These are phyloP conservation scores for Stictocephala bisonia DNA, from an alignment of 2,888 invertebrate genomes.

Conservation along the genomic window DNA sequence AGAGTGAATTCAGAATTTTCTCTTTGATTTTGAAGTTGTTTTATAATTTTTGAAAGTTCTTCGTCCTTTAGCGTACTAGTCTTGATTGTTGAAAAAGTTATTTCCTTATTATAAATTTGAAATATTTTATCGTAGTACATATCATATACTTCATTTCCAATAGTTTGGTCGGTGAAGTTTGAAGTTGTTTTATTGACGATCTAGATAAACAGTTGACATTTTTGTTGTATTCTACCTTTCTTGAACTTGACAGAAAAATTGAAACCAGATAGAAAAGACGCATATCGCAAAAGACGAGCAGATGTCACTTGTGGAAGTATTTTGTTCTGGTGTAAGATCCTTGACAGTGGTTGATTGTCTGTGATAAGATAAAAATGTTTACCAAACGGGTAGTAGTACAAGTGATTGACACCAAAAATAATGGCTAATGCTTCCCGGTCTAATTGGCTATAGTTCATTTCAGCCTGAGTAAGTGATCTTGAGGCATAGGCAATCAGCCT, in stretches of 20 bases:
- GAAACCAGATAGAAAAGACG: slow-evolving; percentile 49
- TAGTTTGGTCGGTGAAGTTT: too few relatives aligned
- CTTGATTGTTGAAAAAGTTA: neutral
- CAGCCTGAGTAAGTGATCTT: slow-evolving; percentile 49
- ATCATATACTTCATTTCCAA: too few relatives aligned
- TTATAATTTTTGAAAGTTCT: neutral
- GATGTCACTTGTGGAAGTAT: slow-evolving; percentile 44
- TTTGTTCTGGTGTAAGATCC: slow-evolving; percentile 46
- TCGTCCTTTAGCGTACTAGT: slow-evolving; percentile 7
- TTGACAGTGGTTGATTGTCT: slow-evolving; percentile 47
- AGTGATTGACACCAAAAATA: slow-evolving; percentile 47
- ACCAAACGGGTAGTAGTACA: slow-evolving; percentile 47
- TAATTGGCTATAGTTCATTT: slow-evolving; percentile 50
- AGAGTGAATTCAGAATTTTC: slow-evolving; percentile 20
- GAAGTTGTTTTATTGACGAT: too few relatives aligned
- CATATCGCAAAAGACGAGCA: slow-evolving; percentile 46
- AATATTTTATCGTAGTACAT: too few relatives aligned
- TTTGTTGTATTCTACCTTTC: slow-evolving; percentile 47
- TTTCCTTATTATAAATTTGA: neutral
- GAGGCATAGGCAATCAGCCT: slow-evolving; percentile 48
- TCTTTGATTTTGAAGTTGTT: neutral
- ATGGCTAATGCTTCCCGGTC: slow-evolving; percentile 52
- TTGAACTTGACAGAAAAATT: slow-evolving; percentile 50
- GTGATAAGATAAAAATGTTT: slow-evolving; percentile 44
- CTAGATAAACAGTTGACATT: slow-evolving; percentile 53